These are phyloP conservation scores for Drosophila prolongata DNA, from an alignment of 2,888 invertebrate genomes.

Conservation along the genomic window DNA sequence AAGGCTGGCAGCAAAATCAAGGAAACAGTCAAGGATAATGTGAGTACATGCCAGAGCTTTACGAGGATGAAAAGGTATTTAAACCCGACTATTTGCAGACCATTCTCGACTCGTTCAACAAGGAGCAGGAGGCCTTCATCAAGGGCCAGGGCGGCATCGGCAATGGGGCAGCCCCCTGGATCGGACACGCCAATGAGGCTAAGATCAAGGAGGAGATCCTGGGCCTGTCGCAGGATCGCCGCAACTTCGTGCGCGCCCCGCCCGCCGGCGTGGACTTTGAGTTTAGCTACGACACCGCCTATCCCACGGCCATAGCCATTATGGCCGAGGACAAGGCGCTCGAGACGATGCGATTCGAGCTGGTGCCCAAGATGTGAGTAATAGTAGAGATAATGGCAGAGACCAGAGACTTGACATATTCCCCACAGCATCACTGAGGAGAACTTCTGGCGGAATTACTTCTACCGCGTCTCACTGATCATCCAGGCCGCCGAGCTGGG, in stretches of 20 bases:
- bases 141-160: slow-evolving; percentile 91
- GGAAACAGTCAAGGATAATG: slow-evolving; percentile 98
- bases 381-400: no score
- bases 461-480: slow-evolving; percentile 99
- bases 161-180: slow-evolving; percentile 94
- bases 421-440: slow-evolving; percentile 94
- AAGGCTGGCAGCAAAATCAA: slow-evolving; percentile 98
- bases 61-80: not conserved
- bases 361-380: slow-evolving; percentile 99
- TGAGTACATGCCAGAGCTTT: slow-evolving; percentile 85
- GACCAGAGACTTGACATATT: not conserved
- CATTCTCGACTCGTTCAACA: slow-evolving; percentile 97
- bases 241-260: slow-evolving; percentile 98
- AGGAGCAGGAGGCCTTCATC: slow-evolving; percentile 98
- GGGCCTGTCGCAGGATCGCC: slow-evolving; percentile 97
- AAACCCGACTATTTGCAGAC: slow-evolving; percentile 86
- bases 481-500: slow-evolving; percentile 95
- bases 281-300: slow-evolving; percentile 96
- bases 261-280: slow-evolving; percentile 97
- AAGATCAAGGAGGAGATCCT: slow-evolving; percentile 97
- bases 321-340: slow-evolving; percentile 98
- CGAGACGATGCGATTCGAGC: slow-evolving; percentile 99
- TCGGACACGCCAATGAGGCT: slow-evolving; percentile 97
- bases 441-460: slow-evolving; percentile 99
- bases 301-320: slow-evolving; percentile 96